These are phyloP conservation scores for Megaptera novaeangliae DNA, from an alignment of 2,113 vertebrate species.

Conservation along the genomic window DNA sequence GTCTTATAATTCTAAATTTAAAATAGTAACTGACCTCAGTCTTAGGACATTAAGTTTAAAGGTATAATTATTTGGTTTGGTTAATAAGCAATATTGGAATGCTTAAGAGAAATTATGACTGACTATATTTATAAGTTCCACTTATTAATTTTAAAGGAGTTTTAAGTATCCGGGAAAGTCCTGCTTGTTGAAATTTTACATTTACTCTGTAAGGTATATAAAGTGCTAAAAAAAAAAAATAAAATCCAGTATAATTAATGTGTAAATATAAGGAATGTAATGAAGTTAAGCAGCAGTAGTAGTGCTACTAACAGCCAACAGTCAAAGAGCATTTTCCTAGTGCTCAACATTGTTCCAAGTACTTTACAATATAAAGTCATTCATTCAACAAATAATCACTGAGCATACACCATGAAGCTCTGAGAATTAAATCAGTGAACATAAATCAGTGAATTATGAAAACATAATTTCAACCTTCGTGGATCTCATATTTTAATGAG, in stretches of 20 bases:
- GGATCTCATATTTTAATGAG: background rate
- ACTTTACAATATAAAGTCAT: background rate
- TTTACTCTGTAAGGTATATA: background rate
- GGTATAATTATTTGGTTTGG: background rate
- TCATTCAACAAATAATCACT: background rate
- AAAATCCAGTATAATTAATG: background rate
- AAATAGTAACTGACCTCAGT: background rate
- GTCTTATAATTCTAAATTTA: slow-evolving; percentile 26
- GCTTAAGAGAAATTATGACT: background rate
- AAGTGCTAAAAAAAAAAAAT: slow-evolving; percentile 5
- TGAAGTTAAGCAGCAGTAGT: background rate
- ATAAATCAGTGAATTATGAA: background rate
- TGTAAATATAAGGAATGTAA: background rate
- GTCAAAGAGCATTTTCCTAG: background rate
- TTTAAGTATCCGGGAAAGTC: background rate
- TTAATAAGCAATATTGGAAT: background rate
- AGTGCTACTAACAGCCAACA: background rate
- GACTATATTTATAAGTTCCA: background rate
- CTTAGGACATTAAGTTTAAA: background rate
- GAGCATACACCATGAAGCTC: background rate
- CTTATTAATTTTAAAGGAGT: background rate
- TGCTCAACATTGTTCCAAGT: background rate
- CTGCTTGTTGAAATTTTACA: background rate
- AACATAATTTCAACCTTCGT: background rate
- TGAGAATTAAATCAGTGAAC: background rate